phyloP scores from a whole-genome alignment of 1,140 invertebrate genomes.

The Macrosteles quadrilineatus region DNA sequence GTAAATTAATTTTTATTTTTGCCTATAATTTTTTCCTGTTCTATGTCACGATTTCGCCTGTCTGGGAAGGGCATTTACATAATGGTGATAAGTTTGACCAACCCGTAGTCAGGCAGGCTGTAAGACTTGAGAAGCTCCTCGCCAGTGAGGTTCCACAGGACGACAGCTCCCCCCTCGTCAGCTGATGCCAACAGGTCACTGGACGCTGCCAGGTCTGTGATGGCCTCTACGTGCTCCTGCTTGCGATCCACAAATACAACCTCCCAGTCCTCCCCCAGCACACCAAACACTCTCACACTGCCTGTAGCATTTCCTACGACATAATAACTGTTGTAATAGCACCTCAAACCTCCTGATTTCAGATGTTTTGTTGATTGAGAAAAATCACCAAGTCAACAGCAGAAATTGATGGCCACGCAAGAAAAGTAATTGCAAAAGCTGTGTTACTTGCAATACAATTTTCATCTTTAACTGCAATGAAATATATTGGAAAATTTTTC shows the following conservation, averaged over 20 bases:
- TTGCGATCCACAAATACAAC: constrained; percentile 44
- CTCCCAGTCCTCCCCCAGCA: constrained; percentile 38
- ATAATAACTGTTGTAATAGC: too few relatives aligned
- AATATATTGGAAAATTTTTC: too few relatives aligned
- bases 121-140: constrained; percentile 38
- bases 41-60: too few relatives aligned
- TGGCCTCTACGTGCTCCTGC: constrained; percentile 38
- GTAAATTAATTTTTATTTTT: too few relatives aligned
- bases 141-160: constrained; percentile 38
- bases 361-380: too few relatives aligned
- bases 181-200: constrained; percentile 41
- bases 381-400: too few relatives aligned
- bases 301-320: constrained; percentile 44
- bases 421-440: too few relatives aligned
- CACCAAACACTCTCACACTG: constrained; percentile 41
- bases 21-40: too few relatives aligned
- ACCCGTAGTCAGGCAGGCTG: constrained; percentile 37
- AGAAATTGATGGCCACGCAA: too few relatives aligned
- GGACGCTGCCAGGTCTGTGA: constrained; percentile 38
- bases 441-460: too few relatives aligned
- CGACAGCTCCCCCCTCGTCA: constrained; percentile 43
- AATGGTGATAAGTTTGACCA: constrained; percentile 7
- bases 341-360: too few relatives aligned
- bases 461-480: too few relatives aligned
- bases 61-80: not conserved